Base-by-base conservation (phyloP, 1,140 invertebrate species). In the Eciton burchellii region DNA sequence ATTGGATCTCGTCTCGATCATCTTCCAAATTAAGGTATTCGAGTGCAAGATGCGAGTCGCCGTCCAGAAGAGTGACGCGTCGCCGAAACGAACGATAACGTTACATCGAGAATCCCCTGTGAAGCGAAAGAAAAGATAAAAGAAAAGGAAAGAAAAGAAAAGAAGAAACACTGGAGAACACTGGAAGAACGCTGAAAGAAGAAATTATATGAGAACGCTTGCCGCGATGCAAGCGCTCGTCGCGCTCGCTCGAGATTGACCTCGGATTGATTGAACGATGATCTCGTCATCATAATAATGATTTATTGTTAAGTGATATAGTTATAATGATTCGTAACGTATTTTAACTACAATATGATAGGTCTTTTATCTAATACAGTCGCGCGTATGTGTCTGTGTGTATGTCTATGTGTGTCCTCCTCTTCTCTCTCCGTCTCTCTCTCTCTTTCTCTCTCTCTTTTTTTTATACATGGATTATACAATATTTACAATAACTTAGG, bases 261-360 rank as follows among this genome's bases (percentile, higher is more conserved):
- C n/a, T n/a, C n/a, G n/a, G n/a, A n/a, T 45, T 45, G n/a, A 77
- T 68, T 76, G n/a, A 68, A 77, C 35, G 21, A 68, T 35, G 4
- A 6, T 56, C 65, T 49, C 86, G 71, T 92, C 84, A 85, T 92
- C 85, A 93, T 94, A 93, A 93, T 94, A 93, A 94, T 94, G 92
- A 92, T 94, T 94, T 93, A 93, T 94, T 93, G 89, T 93, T 93
- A 92, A 93, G 92, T 93, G 91, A 93, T 92, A 93, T 93, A 93
- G 92, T 90, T 93, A 93, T 94, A 94, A 93, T 93, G 91, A 93
- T 93, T 91, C 91, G 90, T 93, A 94, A 93, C 92, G 92, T 93
- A 92, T 91, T n/a, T 92, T 92, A 92, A 91, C 93, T 94, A 94
- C 91, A 92, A 92, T 35, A 35, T 93, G 90, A 92, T 92, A 93